phyloP scores from a whole-genome alignment of 2,888 invertebrate genomes.

The Nephrotoma flavescens region DNA sequence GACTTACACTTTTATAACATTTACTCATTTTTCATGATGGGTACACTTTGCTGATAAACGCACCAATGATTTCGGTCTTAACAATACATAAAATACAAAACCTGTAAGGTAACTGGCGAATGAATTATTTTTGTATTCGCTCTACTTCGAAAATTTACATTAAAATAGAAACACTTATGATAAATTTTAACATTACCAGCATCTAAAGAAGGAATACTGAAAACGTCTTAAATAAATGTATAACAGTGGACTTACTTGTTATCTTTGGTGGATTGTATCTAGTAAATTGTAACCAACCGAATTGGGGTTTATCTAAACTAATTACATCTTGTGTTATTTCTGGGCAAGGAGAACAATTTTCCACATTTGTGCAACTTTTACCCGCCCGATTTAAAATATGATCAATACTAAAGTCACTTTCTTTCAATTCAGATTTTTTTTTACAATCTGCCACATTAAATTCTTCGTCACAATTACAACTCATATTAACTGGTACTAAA shows the following conservation, averaged over 20 bases:
- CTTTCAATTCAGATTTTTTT: conserved; percentile 10
- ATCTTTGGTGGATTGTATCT: conserved; percentile 55
- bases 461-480: no score
- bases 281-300: conserved; percentile 52
- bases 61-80: no score
- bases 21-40: no score
- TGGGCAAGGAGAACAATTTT: conserved; percentile 14
- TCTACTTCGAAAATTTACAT: no score
- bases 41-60: no score
- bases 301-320: conserved; percentile 17
- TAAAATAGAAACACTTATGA: background rate
- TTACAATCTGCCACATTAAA: no score
- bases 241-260: conserved; percentile 35
- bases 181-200: background rate
- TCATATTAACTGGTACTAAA: background rate
- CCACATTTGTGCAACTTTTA: conserved; percentile 21
- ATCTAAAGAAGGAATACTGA: no score
- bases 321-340: conserved; percentile 5
- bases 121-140: no score
- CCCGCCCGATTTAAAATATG: conserved; percentile 43
- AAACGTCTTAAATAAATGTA: background rate
- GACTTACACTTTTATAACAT: no score
- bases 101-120: no score
- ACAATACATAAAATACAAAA: no score
- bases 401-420: conserved; percentile 42